Evolutionary conservation across 2,113 vertebrate genomes (phyloP), one percentile per base, ranked within the genome.

Genomic region (Paralichthys olivaceus): DNA sequence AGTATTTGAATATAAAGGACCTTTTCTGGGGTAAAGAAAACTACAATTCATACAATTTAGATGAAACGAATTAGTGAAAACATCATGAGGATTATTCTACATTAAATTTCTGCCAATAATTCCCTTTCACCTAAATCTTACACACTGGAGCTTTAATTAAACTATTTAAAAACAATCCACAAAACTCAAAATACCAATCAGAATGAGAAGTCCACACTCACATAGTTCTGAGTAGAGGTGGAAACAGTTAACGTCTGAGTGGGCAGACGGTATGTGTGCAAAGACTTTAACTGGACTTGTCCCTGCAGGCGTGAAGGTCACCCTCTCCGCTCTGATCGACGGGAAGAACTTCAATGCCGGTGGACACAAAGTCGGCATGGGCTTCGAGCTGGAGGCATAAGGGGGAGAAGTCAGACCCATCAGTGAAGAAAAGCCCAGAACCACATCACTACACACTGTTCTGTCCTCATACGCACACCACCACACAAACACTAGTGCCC

Each of bases 301-400:
- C 60, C 80, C 70, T 53, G 20, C 78, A 99, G 98, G 97, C 53
- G 95, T 99, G 43, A 99, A 99, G 91, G 89, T 98, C 87, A 98
- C 96, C 9, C 91, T 99, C 20, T 99, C 98, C 0, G 95, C 96
- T 65, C 94, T 99, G 88, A 90, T 99, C 8, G 97, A 99, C 1
- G 97, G 95, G 56, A 99, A 99, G 94, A 99, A 98, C 92, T 97
- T 99, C 93, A 97, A 77, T 65, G 93, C 96, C 19, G 98, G 98
- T 22, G 97, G 97, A 80, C 98, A 99, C 93, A 99, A 99, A 90
- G 92, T 98, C 7, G 98, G 98, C 69, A 89, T 99, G 93, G 97
- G 96, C 86, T 99, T 99, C 64, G 98, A 98, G 91, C 91, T 99
- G 77, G 98, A 99, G 93, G 97, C 95, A 65, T 99, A 95, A 28